Evolutionary conservation across 1,140 invertebrate species (phyloP).

Genomic region (Chionoecetes opilio): DNA sequence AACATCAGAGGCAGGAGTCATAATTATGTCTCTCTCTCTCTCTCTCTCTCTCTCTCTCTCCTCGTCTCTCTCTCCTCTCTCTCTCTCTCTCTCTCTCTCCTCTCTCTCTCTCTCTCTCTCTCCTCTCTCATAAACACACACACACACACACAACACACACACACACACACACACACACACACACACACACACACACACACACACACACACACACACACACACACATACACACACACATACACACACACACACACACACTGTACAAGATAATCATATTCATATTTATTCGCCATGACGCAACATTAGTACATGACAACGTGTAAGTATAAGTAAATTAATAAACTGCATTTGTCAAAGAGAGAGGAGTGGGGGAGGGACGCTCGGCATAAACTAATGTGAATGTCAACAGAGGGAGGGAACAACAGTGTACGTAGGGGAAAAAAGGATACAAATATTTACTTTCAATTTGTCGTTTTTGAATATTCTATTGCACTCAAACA

Average conservation of each 20-base stretch:
- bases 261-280: background rate
- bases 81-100: background rate
- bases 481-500: background rate
- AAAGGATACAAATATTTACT: background rate
- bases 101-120: background rate
- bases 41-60: background rate
- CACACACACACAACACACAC: too few species aligned
- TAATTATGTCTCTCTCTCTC: too few species aligned
- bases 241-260: background rate
- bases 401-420: background rate
- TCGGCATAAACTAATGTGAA: too few species aligned
- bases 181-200: too few species aligned
- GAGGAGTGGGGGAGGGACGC: background rate
- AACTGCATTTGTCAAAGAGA: background rate
- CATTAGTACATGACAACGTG: background rate
- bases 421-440: background rate
- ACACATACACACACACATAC: too few species aligned
- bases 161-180: too few species aligned
- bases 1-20: too few species aligned
- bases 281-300: background rate
- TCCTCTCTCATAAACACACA: background rate
- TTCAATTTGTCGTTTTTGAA: background rate
- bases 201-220: too few species aligned
- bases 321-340: background rate
- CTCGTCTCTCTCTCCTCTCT: background rate